These are phyloP conservation scores for Chromoteleia sp. DNA, from an alignment of 2,888 invertebrate species.

Conservation along the genomic window DNA sequence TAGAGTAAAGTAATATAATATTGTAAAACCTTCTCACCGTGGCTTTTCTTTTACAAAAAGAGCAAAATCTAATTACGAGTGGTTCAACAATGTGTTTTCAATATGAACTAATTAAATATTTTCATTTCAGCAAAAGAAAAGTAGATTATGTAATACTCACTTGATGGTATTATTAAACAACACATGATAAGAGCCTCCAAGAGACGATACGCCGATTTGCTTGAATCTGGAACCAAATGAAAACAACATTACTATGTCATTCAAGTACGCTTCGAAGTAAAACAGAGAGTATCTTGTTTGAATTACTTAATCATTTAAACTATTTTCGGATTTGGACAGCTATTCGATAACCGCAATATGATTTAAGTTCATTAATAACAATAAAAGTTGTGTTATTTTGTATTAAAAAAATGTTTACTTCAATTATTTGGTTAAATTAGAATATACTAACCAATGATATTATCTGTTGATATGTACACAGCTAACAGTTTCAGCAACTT, in stretches of 20 bases:
- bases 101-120: conserved; percentile 35
- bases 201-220: conserved; percentile 80
- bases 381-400: background rate
- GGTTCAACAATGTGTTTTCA: conserved; percentile 14
- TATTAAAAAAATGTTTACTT: background rate
- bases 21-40: no score
- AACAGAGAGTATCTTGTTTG: conserved; percentile 18
- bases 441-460: conserved; percentile 75
- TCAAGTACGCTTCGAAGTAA: conserved; percentile 9
- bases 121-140: conserved; percentile 4
- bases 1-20: no score
- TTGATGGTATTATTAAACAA: conserved; percentile 79
- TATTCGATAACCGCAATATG: background rate
- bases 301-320: conserved; percentile 36
- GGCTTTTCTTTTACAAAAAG: background rate
- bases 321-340: conserved; percentile 20
- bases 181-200: conserved; percentile 83
- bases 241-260: conserved; percentile 47
- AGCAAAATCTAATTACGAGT: no score
- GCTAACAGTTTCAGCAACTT: conserved; percentile 78
- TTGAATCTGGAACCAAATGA: conserved; percentile 76
- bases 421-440: background rate
- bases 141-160: conserved; percentile 76
- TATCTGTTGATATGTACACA: conserved; percentile 77
- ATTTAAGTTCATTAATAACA: background rate